Evolutionary conservation across 2,797 vertebrate species (phyloP).

Genomic region (Falco rusticolus): DNA sequence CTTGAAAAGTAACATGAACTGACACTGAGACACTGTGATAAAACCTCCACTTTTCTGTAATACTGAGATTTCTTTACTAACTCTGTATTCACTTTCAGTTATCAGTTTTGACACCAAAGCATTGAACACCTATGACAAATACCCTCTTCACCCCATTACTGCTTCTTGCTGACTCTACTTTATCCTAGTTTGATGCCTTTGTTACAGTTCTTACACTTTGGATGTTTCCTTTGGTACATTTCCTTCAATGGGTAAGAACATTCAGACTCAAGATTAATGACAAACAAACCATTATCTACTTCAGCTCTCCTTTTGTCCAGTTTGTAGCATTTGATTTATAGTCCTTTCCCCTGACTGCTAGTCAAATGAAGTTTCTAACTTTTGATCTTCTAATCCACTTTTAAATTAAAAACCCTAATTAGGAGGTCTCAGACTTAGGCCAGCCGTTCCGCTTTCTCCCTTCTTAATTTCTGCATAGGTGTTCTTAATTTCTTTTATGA

Average conservation of each 20-base stretch:
- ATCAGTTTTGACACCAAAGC: background rate
- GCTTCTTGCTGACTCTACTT: background rate
- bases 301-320: background rate
- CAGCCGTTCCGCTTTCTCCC: background rate
- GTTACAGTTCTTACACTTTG: background rate
- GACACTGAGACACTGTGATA: background rate
- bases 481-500: background rate
- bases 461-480: background rate
- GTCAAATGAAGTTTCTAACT: background rate
- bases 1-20: background rate
- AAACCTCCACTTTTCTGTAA: background rate
- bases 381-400: background rate
- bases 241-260: background rate
- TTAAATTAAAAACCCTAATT: background rate
- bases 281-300: background rate
- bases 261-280: background rate
- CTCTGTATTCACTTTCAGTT: background rate
- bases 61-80: background rate
- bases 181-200: accelerated
- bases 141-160: accelerated
- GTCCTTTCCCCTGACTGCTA: background rate
- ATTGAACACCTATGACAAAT: background rate
- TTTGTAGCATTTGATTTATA: background rate
- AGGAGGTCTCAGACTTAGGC: background rate
- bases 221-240: background rate